These are phyloP conservation scores for Equus przewalskii DNA, from an alignment of 2,113 vertebrate genomes.

Conservation along the genomic window DNA sequence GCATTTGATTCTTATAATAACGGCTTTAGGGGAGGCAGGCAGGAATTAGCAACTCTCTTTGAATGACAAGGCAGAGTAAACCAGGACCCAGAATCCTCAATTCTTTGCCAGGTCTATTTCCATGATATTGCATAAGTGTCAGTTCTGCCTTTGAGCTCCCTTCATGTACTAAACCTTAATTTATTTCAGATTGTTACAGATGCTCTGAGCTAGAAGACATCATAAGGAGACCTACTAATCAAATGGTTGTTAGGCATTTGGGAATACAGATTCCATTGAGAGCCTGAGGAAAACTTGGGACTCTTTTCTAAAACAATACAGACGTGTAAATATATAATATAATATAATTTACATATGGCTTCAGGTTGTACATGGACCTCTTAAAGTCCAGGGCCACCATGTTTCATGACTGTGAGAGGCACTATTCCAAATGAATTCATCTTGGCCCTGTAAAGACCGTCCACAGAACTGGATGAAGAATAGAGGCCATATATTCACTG, in stretches of 20 bases:
- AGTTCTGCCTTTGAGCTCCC: neutral
- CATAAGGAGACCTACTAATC: neutral
- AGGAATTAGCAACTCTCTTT: slow-evolving; percentile 47
- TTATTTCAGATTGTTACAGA: neutral
- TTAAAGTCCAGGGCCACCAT: neutral
- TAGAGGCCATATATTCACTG: neutral
- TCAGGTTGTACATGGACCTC: neutral
- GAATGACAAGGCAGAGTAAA: slow-evolving; percentile 26
- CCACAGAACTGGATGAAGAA: neutral
- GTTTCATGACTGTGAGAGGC: neutral
- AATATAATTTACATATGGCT: neutral
- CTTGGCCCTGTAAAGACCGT: neutral
- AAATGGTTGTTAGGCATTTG: neutral
- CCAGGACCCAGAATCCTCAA: neutral
- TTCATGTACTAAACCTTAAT: neutral
- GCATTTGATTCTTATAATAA: slow-evolving; percentile 62
- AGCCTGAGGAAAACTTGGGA: neutral
- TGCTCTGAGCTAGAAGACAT: neutral
- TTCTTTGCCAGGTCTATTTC: neutral
- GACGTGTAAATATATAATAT: neutral
- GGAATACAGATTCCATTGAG: neutral
- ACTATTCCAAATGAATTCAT: neutral
- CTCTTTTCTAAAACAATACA: neutral
- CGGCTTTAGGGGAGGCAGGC: slow-evolving; percentile 17
- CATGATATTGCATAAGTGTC: neutral